Base-by-base conservation (phyloP, 2,888 invertebrate species). In the Lottia scabra region DNA sequence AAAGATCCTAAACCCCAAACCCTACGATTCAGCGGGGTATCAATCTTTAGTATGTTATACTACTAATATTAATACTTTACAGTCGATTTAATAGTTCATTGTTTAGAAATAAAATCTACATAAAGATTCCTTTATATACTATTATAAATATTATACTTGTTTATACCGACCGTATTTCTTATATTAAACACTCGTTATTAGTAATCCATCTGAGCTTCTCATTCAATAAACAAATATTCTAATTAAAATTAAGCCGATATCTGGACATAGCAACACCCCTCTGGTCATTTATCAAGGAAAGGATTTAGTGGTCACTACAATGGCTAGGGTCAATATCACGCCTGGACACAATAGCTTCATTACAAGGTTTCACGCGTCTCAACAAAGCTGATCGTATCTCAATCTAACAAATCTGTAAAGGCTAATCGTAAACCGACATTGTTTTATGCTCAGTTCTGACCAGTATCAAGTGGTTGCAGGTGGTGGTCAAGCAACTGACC, bases 171-270 rank as follows among this genome's bases (percentile, higher is more conserved):
- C 38, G 38, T 38, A 38, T 38, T 38, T 38, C 38, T 38, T 38
- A 38, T 10, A 38, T 38, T 38, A 38, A 38, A 38, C 38, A 38
- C 38, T 38, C 38, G 38, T 38, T 38, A 38, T 10, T 38, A 38
- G 38, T 38, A 38, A 56, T 56, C 56, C 23, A 56, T 19, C 56
- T 23, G 56, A 56, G 19, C 56, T 10, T 23, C 13, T 56, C 19
- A 19, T 56, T 56, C 23, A 19, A 56, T 56, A 56, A 56, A 56
- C 56, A 56, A 56, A 56, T 56, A 23, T 23, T 56, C 2, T 23
- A 56, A 56, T 56, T 56, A 56, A 23, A 56, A 56, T 56, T 56
- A 56, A 56, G 56, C 56, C 56, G 56, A 56, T 56, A 23, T 56
- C 23, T 38, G 56, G 56, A 56, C 56, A 19, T 56, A 56, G 56